These are phyloP conservation scores for Argyrosomus regius DNA, from an alignment of 2,797 vertebrate species.

Conservation along the genomic window DNA sequence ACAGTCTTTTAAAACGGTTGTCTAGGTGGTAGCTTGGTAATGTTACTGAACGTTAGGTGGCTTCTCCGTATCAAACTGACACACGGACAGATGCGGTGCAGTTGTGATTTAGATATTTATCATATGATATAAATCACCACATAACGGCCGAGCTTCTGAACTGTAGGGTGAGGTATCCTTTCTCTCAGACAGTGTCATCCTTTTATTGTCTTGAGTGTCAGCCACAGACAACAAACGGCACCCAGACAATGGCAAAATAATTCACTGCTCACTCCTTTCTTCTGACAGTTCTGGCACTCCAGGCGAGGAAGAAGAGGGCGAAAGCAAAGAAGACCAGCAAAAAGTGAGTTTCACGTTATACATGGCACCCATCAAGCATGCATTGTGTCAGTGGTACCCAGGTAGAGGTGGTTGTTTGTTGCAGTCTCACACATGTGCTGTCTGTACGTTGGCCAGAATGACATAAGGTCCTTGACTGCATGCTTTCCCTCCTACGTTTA, in stretches of 20 bases:
- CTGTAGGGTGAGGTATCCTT: not conserved
- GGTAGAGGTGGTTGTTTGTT: conserved; percentile 17
- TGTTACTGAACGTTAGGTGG: conserved; percentile 39
- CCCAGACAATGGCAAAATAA: conserved; percentile 45
- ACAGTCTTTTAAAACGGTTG: conserved; percentile 5
- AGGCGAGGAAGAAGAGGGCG: conserved; percentile 88
- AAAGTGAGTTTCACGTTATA: conserved; percentile 80
- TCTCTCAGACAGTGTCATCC: not conserved
- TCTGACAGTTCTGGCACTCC: conserved; percentile 86
- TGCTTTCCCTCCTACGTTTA: not conserved
- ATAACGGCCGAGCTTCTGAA: not conserved
- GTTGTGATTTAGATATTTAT: not conserved
- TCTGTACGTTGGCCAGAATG: not conserved
- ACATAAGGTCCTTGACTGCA: conserved; percentile 25
- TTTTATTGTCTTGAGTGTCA: conserved; percentile 38
- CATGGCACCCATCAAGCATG: not conserved
- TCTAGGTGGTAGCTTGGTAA: conserved; percentile 45
- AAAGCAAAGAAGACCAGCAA: conserved; percentile 88
- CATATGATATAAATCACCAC: not conserved
- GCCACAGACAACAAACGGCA: conserved; percentile 30
- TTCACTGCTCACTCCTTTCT: conserved; percentile 29
- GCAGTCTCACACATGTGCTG: conserved; percentile 17
- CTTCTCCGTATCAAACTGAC: conserved; percentile 26
- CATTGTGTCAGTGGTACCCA: not conserved
- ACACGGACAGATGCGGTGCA: conserved; percentile 14